Conservation (phyloP, 1,140 invertebrate genomes). For the Paracyclopina nana region DNA sequence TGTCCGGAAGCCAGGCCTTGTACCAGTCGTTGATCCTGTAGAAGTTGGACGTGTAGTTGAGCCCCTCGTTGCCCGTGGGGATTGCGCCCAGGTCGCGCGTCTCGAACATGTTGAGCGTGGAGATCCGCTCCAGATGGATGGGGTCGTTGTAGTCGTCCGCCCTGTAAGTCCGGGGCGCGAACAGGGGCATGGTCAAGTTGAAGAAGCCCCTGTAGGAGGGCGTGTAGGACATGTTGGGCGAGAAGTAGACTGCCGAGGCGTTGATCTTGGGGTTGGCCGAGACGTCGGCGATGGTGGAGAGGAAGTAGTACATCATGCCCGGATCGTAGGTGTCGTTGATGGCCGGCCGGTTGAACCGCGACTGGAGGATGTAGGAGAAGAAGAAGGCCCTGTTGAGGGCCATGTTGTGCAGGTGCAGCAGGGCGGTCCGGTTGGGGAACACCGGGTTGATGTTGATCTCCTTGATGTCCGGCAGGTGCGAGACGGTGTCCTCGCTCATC, state of each 20-base stretch:
- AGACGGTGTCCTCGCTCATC: constrained; percentile 57
- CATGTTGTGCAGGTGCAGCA: constrained; percentile 87
- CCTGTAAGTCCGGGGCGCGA: constrained; percentile 74
- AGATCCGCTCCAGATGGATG: constrained; percentile 71
- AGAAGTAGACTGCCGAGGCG: constrained; percentile 79
- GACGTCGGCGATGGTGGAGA: constrained; percentile 84
- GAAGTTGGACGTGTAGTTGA: constrained; percentile 71
- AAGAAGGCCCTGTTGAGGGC: constrained; percentile 82
- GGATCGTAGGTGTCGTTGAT: constrained; percentile 69
- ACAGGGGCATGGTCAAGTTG: constrained; percentile 84
- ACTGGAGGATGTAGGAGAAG: constrained; percentile 86
- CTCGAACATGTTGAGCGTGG: constrained; percentile 67
- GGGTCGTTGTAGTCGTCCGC: constrained; percentile 85
- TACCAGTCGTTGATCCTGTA: constrained; percentile 91
- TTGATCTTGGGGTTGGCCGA: constrained; percentile 79
- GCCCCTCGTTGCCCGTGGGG: constrained; percentile 40
- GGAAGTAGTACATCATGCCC: constrained; percentile 79
- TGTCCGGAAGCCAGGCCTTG: constrained; percentile 64
- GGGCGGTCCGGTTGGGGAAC: constrained; percentile 75
- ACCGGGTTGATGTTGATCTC: constrained; percentile 84
- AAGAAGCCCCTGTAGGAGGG: constrained; percentile 88
- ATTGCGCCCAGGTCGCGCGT: constrained; percentile 63
- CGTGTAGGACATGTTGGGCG: constrained; percentile 79
- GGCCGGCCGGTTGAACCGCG: constrained; percentile 62
- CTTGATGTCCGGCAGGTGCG: constrained; percentile 81